Conservation (phyloP, 2,797 vertebrate species). For the Menidia menidia region DNA sequence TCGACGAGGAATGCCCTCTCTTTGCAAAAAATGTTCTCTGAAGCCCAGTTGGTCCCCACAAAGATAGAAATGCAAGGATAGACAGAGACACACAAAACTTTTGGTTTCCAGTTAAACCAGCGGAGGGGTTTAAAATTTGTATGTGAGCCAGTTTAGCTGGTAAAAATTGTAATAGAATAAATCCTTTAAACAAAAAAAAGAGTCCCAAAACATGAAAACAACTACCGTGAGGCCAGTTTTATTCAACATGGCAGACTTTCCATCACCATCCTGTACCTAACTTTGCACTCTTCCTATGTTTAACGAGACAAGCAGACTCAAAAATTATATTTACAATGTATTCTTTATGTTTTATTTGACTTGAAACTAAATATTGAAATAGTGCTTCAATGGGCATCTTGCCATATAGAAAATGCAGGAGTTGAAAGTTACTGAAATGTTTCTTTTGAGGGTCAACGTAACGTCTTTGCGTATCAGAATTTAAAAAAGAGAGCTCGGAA, state of each 20-base stretch:
- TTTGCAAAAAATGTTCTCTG: background rate
- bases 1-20: constrained; percentile 1
- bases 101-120: background rate
- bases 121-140: background rate
- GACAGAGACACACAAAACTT: background rate
- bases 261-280: background rate
- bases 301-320: background rate
- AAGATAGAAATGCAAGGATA: background rate
- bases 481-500: constrained; percentile 21
- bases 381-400: background rate
- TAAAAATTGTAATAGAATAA: background rate
- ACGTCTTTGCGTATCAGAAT: constrained; percentile 7
- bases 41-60: constrained; percentile 3
- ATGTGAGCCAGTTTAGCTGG: background rate
- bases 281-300: background rate
- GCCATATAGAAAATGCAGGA: background rate
- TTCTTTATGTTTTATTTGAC: no score
- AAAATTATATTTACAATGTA: background rate
- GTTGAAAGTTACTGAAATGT: constrained; percentile 1
- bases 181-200: background rate
- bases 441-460: constrained; percentile 11
- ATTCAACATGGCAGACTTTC: background rate
- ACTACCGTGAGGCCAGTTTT: background rate
- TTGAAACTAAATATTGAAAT: background rate
- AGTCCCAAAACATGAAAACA: no score